Base-by-base conservation (phyloP, 92 coral and sea anemone genomes). In the Epizoanthus ramosus region DNA sequence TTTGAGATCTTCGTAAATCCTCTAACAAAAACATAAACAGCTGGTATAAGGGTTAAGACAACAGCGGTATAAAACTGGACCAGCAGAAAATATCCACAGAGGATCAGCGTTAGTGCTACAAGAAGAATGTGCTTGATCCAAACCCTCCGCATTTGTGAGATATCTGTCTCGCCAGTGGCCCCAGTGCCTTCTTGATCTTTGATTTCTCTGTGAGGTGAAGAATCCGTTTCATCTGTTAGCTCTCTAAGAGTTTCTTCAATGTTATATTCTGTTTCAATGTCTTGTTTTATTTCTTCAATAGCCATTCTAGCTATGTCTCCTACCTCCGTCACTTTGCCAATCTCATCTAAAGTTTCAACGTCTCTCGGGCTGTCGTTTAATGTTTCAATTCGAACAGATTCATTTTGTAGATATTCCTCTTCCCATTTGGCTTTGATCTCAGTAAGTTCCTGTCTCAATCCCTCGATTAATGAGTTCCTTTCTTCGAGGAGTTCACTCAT, bases 341-440 rank as follows among this genome's bases (percentile, higher is more conserved):
- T 41, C 64, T 87, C 25, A 50, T 59, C 50, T 28, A 72, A 22
- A 41, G 25, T 41, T 86, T 68, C 80, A 35, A 2, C 17, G 2
- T 47, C 21, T 21, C 61, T 77, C 57, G 68, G 19, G 64, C 35
- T n/a, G 80, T 73, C 47, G 21, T n/a, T 18, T 22, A 8, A 18
- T 70, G 66, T 56, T n/a, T 71, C 39, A 73, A 52, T 25, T 74
- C 79, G 71, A 77, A 16, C 54, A 43, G 82, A 77, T 63, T 60
- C 82, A 35, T 19, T 39, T 22, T 83, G 84, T 37, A 85, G 69
- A 45, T 80, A 66, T 43, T 89, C 87, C 37, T 74, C 80, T 61
- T 89, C 86, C 81, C 83, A 85, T 85, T 66, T 66, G 58, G 71
- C 80, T 75, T 80, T 81, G 2, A 85, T 70, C 31, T 81, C 92